These are phyloP conservation scores for Tachypleus tridentatus DNA, from an alignment of 1,140 invertebrate species.

Conservation along the genomic window DNA sequence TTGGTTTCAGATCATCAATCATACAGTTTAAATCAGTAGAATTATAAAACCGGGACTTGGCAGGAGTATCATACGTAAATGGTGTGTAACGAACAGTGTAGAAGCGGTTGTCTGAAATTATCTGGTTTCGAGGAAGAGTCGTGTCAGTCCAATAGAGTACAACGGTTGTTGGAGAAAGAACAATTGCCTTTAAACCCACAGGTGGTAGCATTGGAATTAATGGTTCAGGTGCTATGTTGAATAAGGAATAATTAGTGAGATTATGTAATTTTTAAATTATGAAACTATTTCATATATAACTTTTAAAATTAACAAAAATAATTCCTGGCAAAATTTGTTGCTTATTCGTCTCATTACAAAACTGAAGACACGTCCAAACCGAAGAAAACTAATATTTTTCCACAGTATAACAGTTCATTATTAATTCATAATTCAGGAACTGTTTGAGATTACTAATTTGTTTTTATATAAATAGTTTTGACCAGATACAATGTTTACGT, in stretches of 20 bases:
- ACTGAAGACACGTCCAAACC: too few relatives aligned
- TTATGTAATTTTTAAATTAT: too few relatives aligned
- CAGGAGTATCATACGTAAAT: slow-evolving; percentile 41
- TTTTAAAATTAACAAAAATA: too few relatives aligned
- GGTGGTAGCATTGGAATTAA: slow-evolving; percentile 66
- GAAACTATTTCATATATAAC: too few relatives aligned
- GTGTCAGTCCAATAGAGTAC: slow-evolving; percentile 93
- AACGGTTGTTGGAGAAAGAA: slow-evolving; percentile 74
- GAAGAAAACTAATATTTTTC: too few relatives aligned
- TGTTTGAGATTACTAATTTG: too few relatives aligned
- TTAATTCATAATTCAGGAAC: too few relatives aligned
- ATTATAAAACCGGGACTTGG: slow-evolving; percentile 63
- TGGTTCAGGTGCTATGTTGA: slow-evolving; percentile 28
- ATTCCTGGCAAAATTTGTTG: too few relatives aligned
- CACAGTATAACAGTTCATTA: too few relatives aligned
- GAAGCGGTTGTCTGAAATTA: slow-evolving; percentile 64
- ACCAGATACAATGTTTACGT: too few relatives aligned
- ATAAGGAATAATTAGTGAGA: background rate
- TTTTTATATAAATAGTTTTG: too few relatives aligned
- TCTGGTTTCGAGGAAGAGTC: slow-evolving; percentile 62
- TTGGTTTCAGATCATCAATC: slow-evolving; percentile 82
- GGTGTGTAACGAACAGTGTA: slow-evolving; percentile 65
- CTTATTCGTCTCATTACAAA: too few relatives aligned
- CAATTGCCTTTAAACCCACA: slow-evolving; percentile 74
- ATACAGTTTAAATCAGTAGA: slow-evolving; percentile 80